Evolutionary conservation across 2,113 vertebrate species (phyloP).

Genomic region (Eupsittula cactorum): DNA sequence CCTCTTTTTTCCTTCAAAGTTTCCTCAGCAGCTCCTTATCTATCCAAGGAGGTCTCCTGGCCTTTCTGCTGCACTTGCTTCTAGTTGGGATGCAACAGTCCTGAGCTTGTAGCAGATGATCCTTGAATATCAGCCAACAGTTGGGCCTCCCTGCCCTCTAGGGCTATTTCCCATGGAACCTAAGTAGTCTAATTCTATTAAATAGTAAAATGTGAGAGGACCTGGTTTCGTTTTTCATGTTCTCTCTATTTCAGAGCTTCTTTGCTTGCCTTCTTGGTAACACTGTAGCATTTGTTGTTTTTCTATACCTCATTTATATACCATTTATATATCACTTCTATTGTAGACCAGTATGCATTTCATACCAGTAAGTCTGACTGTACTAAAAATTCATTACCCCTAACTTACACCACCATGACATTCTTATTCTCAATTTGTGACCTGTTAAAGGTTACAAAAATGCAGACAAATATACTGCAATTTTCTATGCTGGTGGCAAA

Average conservation of each 20-base stretch:
- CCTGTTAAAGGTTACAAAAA: background rate
- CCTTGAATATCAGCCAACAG: too few relatives aligned
- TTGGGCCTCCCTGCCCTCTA: too few relatives aligned
- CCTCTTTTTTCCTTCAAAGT: too few relatives aligned
- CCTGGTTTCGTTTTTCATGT: background rate
- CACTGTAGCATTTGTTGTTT: background rate
- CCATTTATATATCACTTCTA: background rate
- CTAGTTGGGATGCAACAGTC: too few relatives aligned
- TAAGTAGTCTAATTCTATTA: background rate
- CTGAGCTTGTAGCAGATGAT: too few relatives aligned
- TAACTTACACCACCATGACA: background rate
- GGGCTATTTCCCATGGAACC: too few relatives aligned
- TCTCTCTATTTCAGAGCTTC: background rate
- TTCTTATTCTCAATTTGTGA: background rate
- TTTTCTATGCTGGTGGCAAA: background rate
- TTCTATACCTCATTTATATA: background rate
- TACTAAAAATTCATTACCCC: background rate
- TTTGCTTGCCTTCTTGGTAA: background rate
- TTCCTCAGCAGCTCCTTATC: too few relatives aligned
- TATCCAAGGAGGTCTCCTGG: too few relatives aligned
- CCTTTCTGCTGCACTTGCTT: too few relatives aligned
- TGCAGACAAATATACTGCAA: background rate
- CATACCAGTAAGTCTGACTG: background rate
- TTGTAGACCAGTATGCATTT: background rate
- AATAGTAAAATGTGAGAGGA: background rate